phyloP scores from a whole-genome alignment of 2,888 invertebrate species.

The Cheilosia variabilis region DNA sequence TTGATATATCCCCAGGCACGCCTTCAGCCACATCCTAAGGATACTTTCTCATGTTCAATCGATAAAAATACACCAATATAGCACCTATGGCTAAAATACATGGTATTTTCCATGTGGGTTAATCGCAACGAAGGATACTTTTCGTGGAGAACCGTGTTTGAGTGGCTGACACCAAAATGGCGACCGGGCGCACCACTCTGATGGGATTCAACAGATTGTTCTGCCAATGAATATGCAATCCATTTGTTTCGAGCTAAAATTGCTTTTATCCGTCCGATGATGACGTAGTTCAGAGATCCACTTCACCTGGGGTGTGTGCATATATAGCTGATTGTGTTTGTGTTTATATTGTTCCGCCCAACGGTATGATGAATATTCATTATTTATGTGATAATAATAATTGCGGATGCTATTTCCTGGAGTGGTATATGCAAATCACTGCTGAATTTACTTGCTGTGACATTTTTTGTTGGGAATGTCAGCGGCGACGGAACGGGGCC shows the following conservation, averaged over 20 bases:
- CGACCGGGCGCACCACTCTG: background rate
- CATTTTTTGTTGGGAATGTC: background rate
- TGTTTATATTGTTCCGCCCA: background rate
- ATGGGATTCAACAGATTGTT: constrained; percentile 13
- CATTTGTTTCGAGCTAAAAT: constrained; percentile 11
- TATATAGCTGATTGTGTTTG: background rate
- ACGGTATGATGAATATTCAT: constrained; percentile 52
- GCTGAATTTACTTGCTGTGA: background rate
- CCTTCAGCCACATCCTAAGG: background rate
- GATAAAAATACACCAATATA: constrained; percentile 45
- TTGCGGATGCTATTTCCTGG: constrained; percentile 34
- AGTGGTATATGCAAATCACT: constrained; percentile 29
- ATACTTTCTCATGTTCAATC: constrained; percentile 36
- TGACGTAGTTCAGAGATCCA: constrained; percentile 14
- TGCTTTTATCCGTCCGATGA: background rate
- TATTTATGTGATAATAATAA: constrained; percentile 16
- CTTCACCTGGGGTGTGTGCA: background rate
- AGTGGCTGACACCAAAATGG: background rate
- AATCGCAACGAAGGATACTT: constrained; percentile 34
- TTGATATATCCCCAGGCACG: background rate
- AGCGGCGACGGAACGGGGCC: constrained; percentile 23
- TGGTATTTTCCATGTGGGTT: constrained; percentile 50
- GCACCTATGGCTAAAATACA: constrained; percentile 33
- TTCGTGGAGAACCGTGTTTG: constrained; percentile 13
- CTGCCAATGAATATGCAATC: background rate